Percentiles rank a stretch among this genome's conserved stretches.
These are phyloP conservation scores for Acropora yongei DNA, from an alignment of 64 coral and sea anemone genomes.

Conservation along the genomic window DNA sequence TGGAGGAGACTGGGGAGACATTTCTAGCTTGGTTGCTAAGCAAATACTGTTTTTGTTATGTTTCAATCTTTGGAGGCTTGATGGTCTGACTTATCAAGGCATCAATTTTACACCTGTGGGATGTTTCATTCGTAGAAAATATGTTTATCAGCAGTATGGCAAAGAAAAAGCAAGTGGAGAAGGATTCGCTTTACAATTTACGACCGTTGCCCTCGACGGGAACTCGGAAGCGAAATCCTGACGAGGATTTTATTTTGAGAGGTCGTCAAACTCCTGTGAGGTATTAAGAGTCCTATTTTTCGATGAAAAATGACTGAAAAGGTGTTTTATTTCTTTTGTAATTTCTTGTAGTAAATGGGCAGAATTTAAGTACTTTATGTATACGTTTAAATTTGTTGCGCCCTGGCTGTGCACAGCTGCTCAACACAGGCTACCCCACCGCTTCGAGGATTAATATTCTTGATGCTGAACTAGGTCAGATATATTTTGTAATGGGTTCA, in stretches of 20 bases:
- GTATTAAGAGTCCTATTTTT: constrained; percentile 1
- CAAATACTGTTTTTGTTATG: neutral
- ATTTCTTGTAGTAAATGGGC: no score
- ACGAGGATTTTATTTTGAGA: constrained; percentile 87
- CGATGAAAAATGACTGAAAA: neutral
- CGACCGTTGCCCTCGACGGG: constrained; percentile 79
- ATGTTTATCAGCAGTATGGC: constrained; percentile 94
- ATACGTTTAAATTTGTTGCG: no score
- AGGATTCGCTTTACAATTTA: constrained; percentile 71
- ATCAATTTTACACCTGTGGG: no score
- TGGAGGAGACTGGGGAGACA: neutral
- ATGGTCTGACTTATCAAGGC: neutral
- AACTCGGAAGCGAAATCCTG: constrained; percentile 90
- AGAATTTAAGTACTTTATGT: no score
- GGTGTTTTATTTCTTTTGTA: neutral
- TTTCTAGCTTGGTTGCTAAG: constrained; percentile 48
- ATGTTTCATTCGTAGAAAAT: neutral
- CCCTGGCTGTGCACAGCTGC: no score
- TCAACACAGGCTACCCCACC: no score
- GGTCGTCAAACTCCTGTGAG: constrained; percentile 73
- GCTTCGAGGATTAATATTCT: no score
- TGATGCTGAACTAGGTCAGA: no score
- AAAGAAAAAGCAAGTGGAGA: constrained; percentile 59
- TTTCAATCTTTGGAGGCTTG: neutral
- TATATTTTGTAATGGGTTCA: no score